These are phyloP conservation scores for Rotaria socialis DNA, from an alignment of 2,888 invertebrate species.

Conservation along the genomic window DNA sequence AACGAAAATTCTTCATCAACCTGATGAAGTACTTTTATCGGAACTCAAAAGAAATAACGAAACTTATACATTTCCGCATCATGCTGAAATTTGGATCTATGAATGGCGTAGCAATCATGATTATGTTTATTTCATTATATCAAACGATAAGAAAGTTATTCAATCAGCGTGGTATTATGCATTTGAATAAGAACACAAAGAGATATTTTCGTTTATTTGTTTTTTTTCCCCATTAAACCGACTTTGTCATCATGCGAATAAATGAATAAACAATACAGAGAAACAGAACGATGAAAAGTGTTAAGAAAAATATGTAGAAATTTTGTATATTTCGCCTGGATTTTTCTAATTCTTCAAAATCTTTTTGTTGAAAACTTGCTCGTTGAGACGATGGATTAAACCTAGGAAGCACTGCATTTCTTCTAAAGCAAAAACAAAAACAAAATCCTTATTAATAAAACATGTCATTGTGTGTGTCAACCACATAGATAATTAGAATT, in stretches of 20 bases:
- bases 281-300: not conserved
- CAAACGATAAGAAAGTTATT: not conserved
- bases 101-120: conserved; percentile 28
- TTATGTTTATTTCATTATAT: conserved; percentile 16
- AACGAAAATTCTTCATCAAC: not conserved
- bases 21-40: not conserved
- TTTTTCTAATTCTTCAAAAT: not conserved
- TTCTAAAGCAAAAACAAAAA: not conserved
- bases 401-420: not conserved
- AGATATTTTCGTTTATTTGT: not conserved
- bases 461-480: too few relatives aligned
- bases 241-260: not conserved
- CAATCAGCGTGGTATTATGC: conserved; percentile 23
- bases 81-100: conserved; percentile 33
- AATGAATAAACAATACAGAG: not conserved
- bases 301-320: not conserved
- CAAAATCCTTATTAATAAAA: not conserved
- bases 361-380: not conserved
- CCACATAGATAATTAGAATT: too few relatives aligned
- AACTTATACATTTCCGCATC: not conserved
- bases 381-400: not conserved
- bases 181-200: not conserved
- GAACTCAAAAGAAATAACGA: not conserved
- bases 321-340: not conserved
- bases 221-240: not conserved